Evolutionary conservation across 35 echinoderm and acorn worm species (phyloP), one percentile per base, ranked within the genome.

Genomic region (Amphiura filiformis): DNA sequence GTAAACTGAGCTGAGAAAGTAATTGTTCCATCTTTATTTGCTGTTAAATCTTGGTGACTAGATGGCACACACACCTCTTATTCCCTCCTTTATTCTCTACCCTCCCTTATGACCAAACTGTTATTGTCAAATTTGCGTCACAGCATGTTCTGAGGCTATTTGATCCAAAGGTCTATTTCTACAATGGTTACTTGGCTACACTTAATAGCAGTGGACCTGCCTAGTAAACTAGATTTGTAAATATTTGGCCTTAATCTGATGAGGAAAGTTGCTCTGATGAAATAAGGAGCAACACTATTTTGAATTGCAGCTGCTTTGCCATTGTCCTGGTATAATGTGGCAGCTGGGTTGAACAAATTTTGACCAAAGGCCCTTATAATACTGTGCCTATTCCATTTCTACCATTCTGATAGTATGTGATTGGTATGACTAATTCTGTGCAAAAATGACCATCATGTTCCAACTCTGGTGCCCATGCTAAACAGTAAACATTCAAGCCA

Each of bases 161-260:
- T 30, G 61, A 70, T 70, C 61, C 61, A 11, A 13, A 70, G 61
- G 61, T 23, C 61, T 70, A 30, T 30, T 52, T 5, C 61, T 30
- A 70, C 61, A 70, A 70, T 70, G 61, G 61, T 70, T 52, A 70
- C 26, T 70, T 70, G 61, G 61, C 61, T 70, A 70, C 61, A 26
- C 11, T 70, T 70, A 70, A 70, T 30, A 15, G 61, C 26, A 70
- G 28, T 70, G 61, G 28, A 70, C 61, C 61, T 70, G 28, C 17
- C 61, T 70, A 70, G 61, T 70, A 70, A 70, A 70, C 61, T 70
- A 70, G 61, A 70, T 70, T 13, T 13, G 61, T n/a, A 70, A 70
- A 70, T 70, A 70, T 70, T 70, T 70, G 61, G 61, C 15, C 3
- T 15, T 13, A 70, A 70, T 70, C 61, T 26, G 61, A 9, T 4